phyloP scores from a whole-genome alignment of 2,888 invertebrate genomes.

The Anticlea derivata region DNA sequence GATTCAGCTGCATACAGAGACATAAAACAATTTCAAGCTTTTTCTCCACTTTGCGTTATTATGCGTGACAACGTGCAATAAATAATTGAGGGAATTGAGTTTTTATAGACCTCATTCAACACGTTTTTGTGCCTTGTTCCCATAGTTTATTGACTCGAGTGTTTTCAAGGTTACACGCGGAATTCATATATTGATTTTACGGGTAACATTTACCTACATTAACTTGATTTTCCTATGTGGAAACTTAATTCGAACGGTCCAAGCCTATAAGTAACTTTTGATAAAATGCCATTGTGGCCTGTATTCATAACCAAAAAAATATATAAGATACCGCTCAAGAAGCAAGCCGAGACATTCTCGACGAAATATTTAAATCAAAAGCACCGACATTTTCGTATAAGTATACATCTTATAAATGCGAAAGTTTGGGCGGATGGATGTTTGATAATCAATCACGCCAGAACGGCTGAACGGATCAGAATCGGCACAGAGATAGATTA shows the following conservation, averaged over 20 bases:
- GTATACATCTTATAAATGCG: no score
- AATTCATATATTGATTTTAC: background rate
- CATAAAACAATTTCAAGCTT: conserved; percentile 9
- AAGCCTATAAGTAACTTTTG: background rate
- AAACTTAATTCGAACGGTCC: background rate
- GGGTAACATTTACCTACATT: background rate
- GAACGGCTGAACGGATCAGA: no score
- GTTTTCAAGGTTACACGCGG: conserved; percentile 28
- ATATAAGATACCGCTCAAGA: no score
- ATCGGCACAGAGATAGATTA: no score
- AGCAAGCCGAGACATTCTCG: conserved; percentile 26
- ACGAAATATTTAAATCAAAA: conserved; percentile 32
- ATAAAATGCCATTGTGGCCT: no score
- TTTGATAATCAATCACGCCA: no score
- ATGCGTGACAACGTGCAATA: conserved; percentile 36
- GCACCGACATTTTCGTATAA: conserved; percentile 36
- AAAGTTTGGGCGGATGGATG: no score
- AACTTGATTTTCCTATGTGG: background rate
- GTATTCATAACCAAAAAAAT: conserved; percentile 1
- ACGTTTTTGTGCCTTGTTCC: conserved; percentile 31
- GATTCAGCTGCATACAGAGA: background rate
- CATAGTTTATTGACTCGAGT: conserved; percentile 25
- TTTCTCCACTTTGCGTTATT: conserved; percentile 22
- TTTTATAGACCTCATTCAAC: conserved; percentile 27
- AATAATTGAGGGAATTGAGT: conserved; percentile 30